These are phyloP conservation scores for Rattus rattus DNA, from an alignment of 2,113 vertebrate species.

Conservation along the genomic window DNA sequence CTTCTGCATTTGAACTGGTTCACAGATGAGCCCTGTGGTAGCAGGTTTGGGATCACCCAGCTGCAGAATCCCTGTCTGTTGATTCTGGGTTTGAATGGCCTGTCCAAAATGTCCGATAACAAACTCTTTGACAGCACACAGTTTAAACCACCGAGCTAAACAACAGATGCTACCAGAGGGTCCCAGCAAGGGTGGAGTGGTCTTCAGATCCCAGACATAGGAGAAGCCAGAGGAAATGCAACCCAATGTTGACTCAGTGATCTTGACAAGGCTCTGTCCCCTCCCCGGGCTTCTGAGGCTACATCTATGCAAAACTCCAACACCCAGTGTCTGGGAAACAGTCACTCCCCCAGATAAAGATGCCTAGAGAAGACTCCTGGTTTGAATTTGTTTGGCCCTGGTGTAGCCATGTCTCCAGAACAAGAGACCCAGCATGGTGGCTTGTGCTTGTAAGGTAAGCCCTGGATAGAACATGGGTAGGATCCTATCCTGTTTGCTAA, in stretches of 20 bases:
- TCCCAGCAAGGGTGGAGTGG: fast-evolving
- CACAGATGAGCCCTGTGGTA: background rate
- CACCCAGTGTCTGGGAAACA: background rate
- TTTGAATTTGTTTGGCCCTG: background rate
- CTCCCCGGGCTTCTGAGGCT: background rate
- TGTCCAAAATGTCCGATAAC: background rate
- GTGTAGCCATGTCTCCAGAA: background rate
- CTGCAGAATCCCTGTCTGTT: fast-evolving
- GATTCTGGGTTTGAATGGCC: background rate
- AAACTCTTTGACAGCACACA: background rate
- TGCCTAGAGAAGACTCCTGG: background rate
- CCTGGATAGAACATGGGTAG: background rate
- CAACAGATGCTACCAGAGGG: background rate
- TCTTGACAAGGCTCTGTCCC: background rate
- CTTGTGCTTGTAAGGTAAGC: background rate
- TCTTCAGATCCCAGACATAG: background rate
- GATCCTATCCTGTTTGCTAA: background rate
- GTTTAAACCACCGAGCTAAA: background rate
- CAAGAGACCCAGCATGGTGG: background rate
- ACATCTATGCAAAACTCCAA: background rate
- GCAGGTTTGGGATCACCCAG: fast-evolving
- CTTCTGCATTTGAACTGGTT: background rate
- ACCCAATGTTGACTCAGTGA: fast-evolving
- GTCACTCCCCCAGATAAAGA: fast-evolving
- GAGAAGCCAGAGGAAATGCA: background rate